Evolutionary conservation across 2,888 invertebrate genomes (phyloP).

Genomic region (Clitarchus hookeri): DNA sequence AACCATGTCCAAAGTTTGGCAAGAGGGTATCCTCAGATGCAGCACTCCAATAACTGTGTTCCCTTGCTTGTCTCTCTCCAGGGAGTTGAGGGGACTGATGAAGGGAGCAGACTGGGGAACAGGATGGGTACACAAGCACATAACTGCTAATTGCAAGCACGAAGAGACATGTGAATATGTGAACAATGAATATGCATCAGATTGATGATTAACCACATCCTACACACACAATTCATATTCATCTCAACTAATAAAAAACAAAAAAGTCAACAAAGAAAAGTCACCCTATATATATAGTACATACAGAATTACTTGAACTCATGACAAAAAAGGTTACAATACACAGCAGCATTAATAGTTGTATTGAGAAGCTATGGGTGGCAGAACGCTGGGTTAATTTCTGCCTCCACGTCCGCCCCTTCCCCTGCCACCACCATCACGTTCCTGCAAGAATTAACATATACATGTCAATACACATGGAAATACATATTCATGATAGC

Average conservation of each 20-base stretch:
- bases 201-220: constrained; percentile 23
- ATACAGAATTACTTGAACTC: constrained; percentile 38
- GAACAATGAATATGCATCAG: constrained; percentile 16
- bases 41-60: not conserved
- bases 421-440: constrained; percentile 40
- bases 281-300: constrained; percentile 34
- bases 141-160: constrained; percentile 16
- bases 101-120: not conserved
- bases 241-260: constrained; percentile 34
- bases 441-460: constrained; percentile 35
- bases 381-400: constrained; percentile 37
- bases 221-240: constrained; percentile 39
- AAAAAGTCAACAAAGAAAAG: constrained; percentile 33
- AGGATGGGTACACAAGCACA: constrained; percentile 5
- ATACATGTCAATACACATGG: no score
- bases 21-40: not conserved
- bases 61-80: not conserved
- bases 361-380: constrained; percentile 35
- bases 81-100: not conserved
- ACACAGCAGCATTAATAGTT: constrained; percentile 27
- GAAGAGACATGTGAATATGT: constrained; percentile 23
- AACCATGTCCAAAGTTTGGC: no score
- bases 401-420: constrained; percentile 41
- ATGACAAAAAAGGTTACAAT: constrained; percentile 35
- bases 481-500: no score